Conservation (phyloP, 2,888 invertebrate genomes). For the Drosophila mimetica region DNA sequence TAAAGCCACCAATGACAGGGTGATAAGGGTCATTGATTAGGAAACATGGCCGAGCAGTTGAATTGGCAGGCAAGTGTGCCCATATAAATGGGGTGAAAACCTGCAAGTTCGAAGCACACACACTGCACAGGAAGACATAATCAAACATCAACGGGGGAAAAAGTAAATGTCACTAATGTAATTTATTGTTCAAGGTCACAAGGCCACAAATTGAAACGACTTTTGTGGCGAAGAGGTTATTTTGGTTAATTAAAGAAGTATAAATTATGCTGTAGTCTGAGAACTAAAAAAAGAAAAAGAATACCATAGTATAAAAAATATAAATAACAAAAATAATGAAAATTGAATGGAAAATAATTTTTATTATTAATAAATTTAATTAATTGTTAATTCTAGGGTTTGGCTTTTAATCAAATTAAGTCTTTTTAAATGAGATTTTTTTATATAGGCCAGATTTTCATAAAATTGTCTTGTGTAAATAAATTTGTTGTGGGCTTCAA, state of each 20-base stretch:
- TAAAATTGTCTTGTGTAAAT: too few relatives aligned
- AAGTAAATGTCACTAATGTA: slow-evolving; percentile 51
- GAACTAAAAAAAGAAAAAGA: not conserved
- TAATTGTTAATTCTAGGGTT: too few relatives aligned
- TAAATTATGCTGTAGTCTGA: not conserved
- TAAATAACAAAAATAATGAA: too few relatives aligned
- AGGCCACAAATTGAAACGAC: not conserved
- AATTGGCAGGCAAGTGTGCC: slow-evolving; percentile 57
- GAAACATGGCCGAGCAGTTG: slow-evolving; percentile 39
- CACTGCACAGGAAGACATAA: slow-evolving; percentile 35
- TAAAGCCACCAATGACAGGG: slow-evolving; percentile 52
- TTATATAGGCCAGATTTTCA: too few relatives aligned
- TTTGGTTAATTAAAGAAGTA: slow-evolving; percentile 3
- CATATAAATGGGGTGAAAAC: not conserved
- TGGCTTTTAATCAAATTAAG: too few relatives aligned
- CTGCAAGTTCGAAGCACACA: slow-evolving; percentile 12
- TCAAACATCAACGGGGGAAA: slow-evolving; percentile 54
- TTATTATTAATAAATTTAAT: too few relatives aligned
- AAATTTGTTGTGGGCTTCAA: too few relatives aligned
- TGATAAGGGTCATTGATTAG: slow-evolving; percentile 72
- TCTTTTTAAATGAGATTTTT: too few relatives aligned
- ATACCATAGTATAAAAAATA: too few relatives aligned
- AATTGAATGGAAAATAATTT: too few relatives aligned
- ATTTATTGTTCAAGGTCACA: slow-evolving; percentile 50
- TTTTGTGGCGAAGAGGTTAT: not conserved